Evolutionary conservation across 2,888 invertebrate genomes (phyloP), one percentile per base, ranked within the genome.

Genomic region (Ormyrus pomaceus): DNA sequence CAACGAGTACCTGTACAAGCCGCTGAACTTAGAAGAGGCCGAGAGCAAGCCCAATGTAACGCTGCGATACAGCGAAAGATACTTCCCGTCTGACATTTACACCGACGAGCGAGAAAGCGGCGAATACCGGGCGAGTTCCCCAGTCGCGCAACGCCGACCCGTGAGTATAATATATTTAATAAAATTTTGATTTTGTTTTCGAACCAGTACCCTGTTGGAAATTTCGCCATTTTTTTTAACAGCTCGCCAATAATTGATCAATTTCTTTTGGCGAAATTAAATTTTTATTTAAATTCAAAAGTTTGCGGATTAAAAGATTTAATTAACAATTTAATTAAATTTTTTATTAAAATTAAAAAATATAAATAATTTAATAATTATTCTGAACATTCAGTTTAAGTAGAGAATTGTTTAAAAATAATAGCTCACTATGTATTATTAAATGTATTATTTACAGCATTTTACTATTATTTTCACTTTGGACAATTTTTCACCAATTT

Each of bases 1-100:
- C 84, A 98, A 98, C 91, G 97, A 97, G 84, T 97, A 96, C 91
- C 92, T 98, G 46, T 97, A 98, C 93, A 95, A 96, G 87, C 96
- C 97, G 2, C 92, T 97, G 87, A 96, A 97, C 89, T 93, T 95
- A 83, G 96, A 96, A 87, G 96, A 97, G 89, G 95, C 95, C 71
- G 94, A 96, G 88, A 93, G 92, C 85, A 95, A 95, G 85, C 96
- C 96, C 50, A 96, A 96, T 88, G 94, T 96, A 5, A 95, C 96
- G 8, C 84, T 93, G 80, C 93, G 95, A 87, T 96, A 96, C 91
- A 95, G 96, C 75, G 96, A 96, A 88, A 92, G 96, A 85, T 96
- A 95, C 89, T 96, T 95, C 91, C 96, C 96, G 0, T 94, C 96
- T 81, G 95, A 94, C 87, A 95, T 95, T 83, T 96, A 96, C 91